Conservation (phyloP, 1,140 invertebrate species). For the Pogonognathellus flavescens region DNA sequence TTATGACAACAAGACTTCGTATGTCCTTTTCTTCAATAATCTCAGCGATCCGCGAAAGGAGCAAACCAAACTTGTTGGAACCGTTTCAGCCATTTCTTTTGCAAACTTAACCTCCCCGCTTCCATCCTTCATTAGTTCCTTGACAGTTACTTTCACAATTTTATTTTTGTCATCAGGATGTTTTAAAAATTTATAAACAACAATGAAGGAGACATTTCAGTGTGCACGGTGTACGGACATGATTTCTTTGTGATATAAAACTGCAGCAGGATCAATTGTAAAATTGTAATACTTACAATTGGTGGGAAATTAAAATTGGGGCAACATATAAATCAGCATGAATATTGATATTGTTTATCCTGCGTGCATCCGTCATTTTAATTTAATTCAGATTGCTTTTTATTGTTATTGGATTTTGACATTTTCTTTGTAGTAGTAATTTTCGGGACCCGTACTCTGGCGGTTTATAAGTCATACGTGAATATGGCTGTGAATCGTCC, state of each 20-base stretch:
- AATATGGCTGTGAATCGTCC: background rate
- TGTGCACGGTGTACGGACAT: no score
- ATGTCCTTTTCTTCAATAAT: constrained; percentile 39
- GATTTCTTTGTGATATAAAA: no score
- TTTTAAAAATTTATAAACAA: background rate
- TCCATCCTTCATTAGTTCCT: background rate
- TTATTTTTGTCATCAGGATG: constrained; percentile 3
- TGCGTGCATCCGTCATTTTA: no score
- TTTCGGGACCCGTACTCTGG: background rate
- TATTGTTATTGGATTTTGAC: no score
- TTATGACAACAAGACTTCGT: constrained; percentile 23
- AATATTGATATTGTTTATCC: no score
- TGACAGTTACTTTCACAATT: background rate
- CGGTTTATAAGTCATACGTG: background rate
- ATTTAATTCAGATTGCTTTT: no score
- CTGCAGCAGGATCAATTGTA: no score
- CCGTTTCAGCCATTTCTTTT: background rate
- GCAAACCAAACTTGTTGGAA: constrained; percentile 4
- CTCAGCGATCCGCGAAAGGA: constrained; percentile 1
- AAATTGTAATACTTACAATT: no score
- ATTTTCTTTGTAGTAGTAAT: background rate
- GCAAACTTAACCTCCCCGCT: background rate
- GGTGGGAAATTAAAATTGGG: no score
- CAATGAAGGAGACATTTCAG: background rate
- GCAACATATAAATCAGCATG: no score